Percentiles rank a stretch among this genome's conserved stretches.
phyloP scores from a whole-genome alignment of 2,888 invertebrate species.

The Limnephilus lunatus region DNA sequence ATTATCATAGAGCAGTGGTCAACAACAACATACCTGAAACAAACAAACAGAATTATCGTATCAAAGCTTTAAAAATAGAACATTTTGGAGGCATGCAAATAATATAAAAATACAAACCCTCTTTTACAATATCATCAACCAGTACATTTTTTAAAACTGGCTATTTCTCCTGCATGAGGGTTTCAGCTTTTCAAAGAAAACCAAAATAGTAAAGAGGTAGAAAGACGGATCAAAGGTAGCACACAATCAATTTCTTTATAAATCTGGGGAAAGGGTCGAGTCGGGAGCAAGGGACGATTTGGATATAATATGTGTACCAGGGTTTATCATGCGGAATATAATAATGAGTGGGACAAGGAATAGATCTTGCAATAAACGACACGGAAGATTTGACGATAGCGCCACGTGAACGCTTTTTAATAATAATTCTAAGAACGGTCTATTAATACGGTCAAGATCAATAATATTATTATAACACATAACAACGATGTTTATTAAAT shows the following conservation, averaged over 20 bases:
- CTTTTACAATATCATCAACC: background rate
- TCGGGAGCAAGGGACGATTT: slow-evolving; percentile 34
- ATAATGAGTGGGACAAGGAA: slow-evolving; percentile 31
- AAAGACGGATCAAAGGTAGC: slow-evolving; percentile 47
- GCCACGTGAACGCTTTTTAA: background rate
- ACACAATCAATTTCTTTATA: slow-evolving; percentile 48
- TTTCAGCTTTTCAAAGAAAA: background rate
- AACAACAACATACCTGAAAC: background rate
- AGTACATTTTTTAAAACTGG: background rate
- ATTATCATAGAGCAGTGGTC: background rate
- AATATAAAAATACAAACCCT: background rate
- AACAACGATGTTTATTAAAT: background rate
- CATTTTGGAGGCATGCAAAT: background rate
- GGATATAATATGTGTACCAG: slow-evolving; percentile 48
- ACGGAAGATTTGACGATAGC: background rate
- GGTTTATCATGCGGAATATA: slow-evolving; percentile 44
- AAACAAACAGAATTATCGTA: background rate
- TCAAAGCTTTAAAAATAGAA: background rate
- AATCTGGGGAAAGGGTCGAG: slow-evolving; percentile 50
- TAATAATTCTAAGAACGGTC: background rate
- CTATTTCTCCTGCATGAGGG: background rate
- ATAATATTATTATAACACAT: background rate
- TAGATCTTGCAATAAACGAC: background rate
- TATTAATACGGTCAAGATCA: background rate
- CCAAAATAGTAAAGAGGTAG: slow-evolving; percentile 7